Evolutionary conservation across 2,113 vertebrate species (phyloP), one percentile per base, ranked within the genome.

Genomic region (Blennius ocellaris): DNA sequence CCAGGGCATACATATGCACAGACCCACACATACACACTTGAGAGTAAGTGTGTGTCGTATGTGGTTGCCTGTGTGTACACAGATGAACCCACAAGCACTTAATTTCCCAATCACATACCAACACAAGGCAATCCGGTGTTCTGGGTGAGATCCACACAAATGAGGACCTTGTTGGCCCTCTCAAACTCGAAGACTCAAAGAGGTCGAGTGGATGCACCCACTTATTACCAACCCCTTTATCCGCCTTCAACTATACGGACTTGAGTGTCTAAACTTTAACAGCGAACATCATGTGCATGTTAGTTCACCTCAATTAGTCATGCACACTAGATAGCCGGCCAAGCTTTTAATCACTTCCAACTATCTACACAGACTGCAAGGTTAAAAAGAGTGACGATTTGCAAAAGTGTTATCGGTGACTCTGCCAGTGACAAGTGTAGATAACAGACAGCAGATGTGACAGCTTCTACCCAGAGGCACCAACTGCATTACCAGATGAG

Each of bases 401-500:
- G 38, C 30, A 52, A 69, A 54, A 56, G 38, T 49, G 41, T 76
- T 10, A 69, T 79, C 30, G 40, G 52, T 47, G 67, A 16, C 55
- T 36, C 7, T 39, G 57, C 72, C 15, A 48, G 21, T 74, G 51
- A 78, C 73, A 79, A 59, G 73, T 82, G 80, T 30, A 73, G 79
- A 84, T 78, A 84, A 88, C 57, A 79, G 44, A 51, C 53, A 78
- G 62, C 76, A 85, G 76, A 75, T 77, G 84, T 73, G 62, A 57
- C 17, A 17, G 69, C 49, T 54, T 76, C 41, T 84, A 66, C 8
- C 38, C 41, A 38, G 54, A 45, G 66, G 62, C 64, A 68, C 61
- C 66, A 85, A 85, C 70, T 80, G 73, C 45, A 81, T 81, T 86
- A 66, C 21, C 82, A 85, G 86, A 78, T 83, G 80, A 86, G 66